These are phyloP conservation scores for Lydus trimaculatus DNA, from an alignment of 2,888 invertebrate genomes.

Conservation along the genomic window DNA sequence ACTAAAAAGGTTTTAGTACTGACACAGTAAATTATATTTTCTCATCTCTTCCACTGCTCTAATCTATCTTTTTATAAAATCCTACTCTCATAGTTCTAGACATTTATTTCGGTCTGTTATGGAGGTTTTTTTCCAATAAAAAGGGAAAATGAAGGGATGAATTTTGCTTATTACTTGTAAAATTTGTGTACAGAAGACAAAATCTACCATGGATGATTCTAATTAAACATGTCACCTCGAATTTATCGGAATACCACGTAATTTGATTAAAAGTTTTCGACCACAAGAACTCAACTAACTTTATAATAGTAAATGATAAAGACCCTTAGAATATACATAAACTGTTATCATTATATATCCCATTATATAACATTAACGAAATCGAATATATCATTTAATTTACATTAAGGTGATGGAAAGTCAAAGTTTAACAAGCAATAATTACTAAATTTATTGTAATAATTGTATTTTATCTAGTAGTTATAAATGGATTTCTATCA, in stretches of 20 bases:
- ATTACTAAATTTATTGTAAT: not conserved
- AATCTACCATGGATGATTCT: slow-evolving; percentile 29
- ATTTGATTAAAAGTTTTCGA: slow-evolving; percentile 21
- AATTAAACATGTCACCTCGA: slow-evolving; percentile 21
- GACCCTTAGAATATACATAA: not conserved
- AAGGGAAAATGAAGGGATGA: slow-evolving; percentile 13
- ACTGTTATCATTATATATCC: not conserved
- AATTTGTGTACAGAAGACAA: slow-evolving; percentile 36
- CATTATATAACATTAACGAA: not conserved
- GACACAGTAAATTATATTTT: slow-evolving; percentile 24
- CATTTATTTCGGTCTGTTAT: slow-evolving; percentile 25
- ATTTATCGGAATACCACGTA: slow-evolving; percentile 19
- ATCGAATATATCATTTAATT: not conserved
- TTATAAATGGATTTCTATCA: not conserved
- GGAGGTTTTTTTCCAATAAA: slow-evolving; percentile 22
- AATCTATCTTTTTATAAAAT: not conserved
- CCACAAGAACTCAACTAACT: not conserved
- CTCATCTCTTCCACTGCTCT: not conserved
- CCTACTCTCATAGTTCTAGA: not conserved
- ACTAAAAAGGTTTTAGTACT: slow-evolving; percentile 34
- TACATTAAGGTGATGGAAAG: not conserved
- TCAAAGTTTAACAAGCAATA: slow-evolving; percentile 4
- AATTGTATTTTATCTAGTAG: not conserved
- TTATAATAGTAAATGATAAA: not conserved
- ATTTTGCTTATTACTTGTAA: slow-evolving; percentile 40